A percentile compares a stretch with the other conserved stretches of the same genome.
These are phyloP conservation scores for Cossypha heuglini DNA, from an alignment of 2,797 vertebrate species.

Conservation along the genomic window DNA sequence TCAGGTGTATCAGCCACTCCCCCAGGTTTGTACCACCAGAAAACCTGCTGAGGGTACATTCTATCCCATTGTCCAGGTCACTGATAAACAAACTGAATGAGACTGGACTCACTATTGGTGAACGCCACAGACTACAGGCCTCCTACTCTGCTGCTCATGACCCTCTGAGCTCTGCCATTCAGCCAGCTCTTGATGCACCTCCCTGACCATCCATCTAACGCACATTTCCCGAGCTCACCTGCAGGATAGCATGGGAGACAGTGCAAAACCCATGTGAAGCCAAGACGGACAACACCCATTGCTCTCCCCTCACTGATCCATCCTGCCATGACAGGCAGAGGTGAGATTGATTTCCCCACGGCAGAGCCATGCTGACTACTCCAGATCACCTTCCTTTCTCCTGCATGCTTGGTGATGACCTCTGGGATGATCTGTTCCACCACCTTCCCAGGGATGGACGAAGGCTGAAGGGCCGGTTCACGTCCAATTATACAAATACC, in stretches of 20 bases:
- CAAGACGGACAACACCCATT: too few relatives aligned
- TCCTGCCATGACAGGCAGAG: neutral
- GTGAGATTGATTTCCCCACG: too few relatives aligned
- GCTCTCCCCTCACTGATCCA: rapidly evolving
- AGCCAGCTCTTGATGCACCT: neutral
- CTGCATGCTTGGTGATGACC: neutral
- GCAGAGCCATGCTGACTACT: neutral
- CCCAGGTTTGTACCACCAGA: neutral
- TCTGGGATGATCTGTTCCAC: neutral
- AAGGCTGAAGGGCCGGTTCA: neutral
- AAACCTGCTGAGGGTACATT: neutral
- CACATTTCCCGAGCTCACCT: neutral
- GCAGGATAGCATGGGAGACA: neutral
- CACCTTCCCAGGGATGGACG: neutral
- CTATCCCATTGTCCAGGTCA: rapidly evolving
- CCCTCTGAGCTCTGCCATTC: neutral
- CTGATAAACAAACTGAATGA: neutral
- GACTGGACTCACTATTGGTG: too few relatives aligned
- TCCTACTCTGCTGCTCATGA: neutral
- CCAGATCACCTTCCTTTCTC: too few relatives aligned
- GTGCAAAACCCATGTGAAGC: neutral
- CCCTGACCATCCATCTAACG: too few relatives aligned
- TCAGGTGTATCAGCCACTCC: neutral
- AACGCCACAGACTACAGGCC: neutral
- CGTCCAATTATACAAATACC: rapidly evolving